These are phyloP conservation scores for Agriopis marginaria DNA, from an alignment of 2,888 invertebrate species.

Conservation along the genomic window DNA sequence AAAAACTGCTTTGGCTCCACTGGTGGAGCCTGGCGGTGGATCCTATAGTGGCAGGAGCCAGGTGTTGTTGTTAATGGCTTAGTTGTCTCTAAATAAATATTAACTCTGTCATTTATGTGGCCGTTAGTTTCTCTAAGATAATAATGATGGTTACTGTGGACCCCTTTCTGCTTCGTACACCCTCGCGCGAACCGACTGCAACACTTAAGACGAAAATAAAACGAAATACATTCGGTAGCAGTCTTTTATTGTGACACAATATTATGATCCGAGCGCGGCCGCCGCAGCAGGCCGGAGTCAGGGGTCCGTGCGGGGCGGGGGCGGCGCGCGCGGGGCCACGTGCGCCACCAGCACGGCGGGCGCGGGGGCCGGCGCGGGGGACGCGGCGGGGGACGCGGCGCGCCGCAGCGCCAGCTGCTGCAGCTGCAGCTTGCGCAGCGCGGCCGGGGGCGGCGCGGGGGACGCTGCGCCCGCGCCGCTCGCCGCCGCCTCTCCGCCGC, in stretches of 20 bases:
- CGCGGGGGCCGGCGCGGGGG: conserved; percentile 62
- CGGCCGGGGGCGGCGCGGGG: conserved; percentile 66
- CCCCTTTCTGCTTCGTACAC: too few relatives aligned
- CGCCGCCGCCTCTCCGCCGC: conserved; percentile 44
- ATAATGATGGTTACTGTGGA: too few relatives aligned
- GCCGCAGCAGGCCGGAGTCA: background rate
- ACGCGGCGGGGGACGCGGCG: conserved; percentile 47
- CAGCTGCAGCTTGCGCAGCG: conserved; percentile 63
- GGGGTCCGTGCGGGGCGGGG: conserved; percentile 52
- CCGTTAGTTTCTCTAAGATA: too few relatives aligned
- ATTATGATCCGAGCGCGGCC: background rate
- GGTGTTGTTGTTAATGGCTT: too few relatives aligned
- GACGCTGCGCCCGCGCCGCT: conserved; percentile 69
- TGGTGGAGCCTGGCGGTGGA: too few relatives aligned
- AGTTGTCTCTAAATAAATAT: too few relatives aligned
- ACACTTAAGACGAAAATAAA: background rate
- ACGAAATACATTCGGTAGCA: background rate
- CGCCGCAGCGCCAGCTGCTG: conserved; percentile 64
- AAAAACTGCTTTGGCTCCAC: too few relatives aligned
- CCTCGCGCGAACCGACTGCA: too few relatives aligned
- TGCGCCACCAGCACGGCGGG: conserved; percentile 69
- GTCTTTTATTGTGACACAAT: conserved; percentile 14
- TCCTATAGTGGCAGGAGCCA: too few relatives aligned
- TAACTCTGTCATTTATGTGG: too few relatives aligned
- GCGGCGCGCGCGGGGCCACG: conserved; percentile 64